Evolutionary conservation across 2,797 vertebrate species (phyloP), one percentile per base, ranked within the genome.

Genomic region (Coccyzus lansbergi): DNA sequence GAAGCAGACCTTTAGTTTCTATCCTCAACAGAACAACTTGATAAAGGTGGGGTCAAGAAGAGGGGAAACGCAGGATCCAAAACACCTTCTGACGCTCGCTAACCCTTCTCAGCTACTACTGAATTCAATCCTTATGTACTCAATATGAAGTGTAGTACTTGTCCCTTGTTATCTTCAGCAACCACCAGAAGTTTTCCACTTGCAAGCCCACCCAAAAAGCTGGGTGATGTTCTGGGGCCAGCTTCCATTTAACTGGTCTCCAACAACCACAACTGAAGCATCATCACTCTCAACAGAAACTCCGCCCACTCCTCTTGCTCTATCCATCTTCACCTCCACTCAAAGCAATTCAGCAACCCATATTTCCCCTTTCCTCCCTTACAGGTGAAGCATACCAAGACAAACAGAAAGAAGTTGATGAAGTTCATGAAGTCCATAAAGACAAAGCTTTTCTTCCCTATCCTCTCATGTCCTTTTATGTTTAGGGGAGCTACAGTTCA

Each of bases 401-500:
- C 72, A 81, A 92, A 83, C 8, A 81, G 46, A 95, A 96, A 86
- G 10, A 64, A 62, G 46, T 36, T 60, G 94, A 96, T 82, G 9
- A 64, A 62, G 46, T 44, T 60, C 31, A 55, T 22, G 69, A 62
- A 63, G 26, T 44, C 46, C 33, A 55, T 26, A 69, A 82, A 82
- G 34, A 64, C 56, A 83, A 91, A 83, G 44, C n/a, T 83, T 80
- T 86, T 68, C 49, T 65, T 58, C 22, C 26, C 56, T 28, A 9
- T 38, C 31, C 10, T 34, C 38, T 59, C 17, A 5, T 33, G 12
- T 26, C 34, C 22, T 92, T 90, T 77, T 48, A 64, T 19, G 34
- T 94, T 86, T 51, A 81, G 24, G 38, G 15, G 42, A 88, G 71
- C 42, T 68, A 60, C 28, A 80, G 62, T 49, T 81, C 64, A 89